A percentile compares a stretch with the other conserved stretches of the same genome.
These are phyloP conservation scores for Cynopterus brachyotis DNA, from an alignment of 2,113 vertebrate genomes.

Conservation along the genomic window DNA sequence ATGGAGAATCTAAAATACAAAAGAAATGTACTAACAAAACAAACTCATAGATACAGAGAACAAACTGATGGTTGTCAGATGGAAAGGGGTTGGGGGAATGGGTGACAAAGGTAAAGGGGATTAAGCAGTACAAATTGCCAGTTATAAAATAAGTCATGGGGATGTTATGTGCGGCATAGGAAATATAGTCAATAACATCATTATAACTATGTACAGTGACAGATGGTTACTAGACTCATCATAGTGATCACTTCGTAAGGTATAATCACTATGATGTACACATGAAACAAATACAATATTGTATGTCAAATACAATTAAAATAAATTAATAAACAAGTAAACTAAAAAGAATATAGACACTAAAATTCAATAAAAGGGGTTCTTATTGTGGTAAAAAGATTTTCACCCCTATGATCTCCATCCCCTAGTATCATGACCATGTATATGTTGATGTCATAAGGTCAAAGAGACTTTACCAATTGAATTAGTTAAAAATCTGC, in stretches of 20 bases:
- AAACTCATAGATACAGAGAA: not conserved
- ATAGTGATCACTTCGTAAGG: not conserved
- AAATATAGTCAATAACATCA: not conserved
- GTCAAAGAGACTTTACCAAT: not conserved
- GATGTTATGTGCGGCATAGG: not conserved
- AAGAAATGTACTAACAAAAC: not conserved
- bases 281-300: not conserved
- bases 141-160: not conserved
- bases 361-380: slow-evolving; percentile 5
- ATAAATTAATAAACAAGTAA: not conserved
- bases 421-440: not conserved
- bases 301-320: not conserved
- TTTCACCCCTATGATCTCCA: not conserved
- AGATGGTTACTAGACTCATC: not conserved
- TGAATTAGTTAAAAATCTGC: slow-evolving; percentile 22
- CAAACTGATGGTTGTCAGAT: not conserved
- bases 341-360: not conserved
- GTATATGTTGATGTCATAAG: not conserved
- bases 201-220: not conserved
- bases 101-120: not conserved
- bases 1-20: not conserved
- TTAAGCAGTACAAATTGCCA: not conserved
- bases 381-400: not conserved
- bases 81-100: not conserved
- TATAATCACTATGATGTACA: not conserved